These are phyloP conservation scores for Thysanoteuthis rhombus DNA, from an alignment of 2,888 invertebrate species.

Conservation along the genomic window DNA sequence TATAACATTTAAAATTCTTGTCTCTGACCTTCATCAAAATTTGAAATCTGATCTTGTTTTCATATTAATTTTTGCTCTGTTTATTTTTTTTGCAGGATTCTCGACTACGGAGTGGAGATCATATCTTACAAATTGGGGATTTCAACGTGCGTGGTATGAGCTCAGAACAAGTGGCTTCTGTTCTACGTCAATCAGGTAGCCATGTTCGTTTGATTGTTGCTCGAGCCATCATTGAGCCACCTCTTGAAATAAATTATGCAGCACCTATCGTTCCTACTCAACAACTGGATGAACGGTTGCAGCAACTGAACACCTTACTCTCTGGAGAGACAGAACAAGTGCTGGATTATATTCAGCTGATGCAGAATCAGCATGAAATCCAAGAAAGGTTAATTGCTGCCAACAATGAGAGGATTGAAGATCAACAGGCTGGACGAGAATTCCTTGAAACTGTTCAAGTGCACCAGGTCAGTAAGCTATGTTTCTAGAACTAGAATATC, in stretches of 20 bases:
- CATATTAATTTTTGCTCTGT: background rate
- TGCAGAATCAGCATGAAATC: conserved; percentile 14
- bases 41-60: background rate
- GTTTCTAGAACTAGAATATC: background rate
- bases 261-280: conserved; percentile 91
- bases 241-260: conserved; percentile 67
- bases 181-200: conserved; percentile 92
- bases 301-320: conserved; percentile 69
- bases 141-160: conserved; percentile 95
- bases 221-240: conserved; percentile 70
- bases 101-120: conserved; percentile 94
- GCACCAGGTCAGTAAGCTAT: conserved; percentile 17
- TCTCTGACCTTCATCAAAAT: too few relatives aligned
- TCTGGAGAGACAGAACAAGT: conserved; percentile 1
- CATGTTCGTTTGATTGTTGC: conserved; percentile 95
- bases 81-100: conserved; percentile 81
- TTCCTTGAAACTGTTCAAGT: conserved; percentile 33
- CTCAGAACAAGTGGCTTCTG: conserved; percentile 92
- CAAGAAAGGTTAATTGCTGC: conserved; percentile 22
- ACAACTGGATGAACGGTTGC: conserved; percentile 84
- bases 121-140: conserved; percentile 87
- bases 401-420: background rate
- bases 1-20: too few relatives aligned
- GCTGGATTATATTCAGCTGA: background rate
- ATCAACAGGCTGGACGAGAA: background rate